A percentile compares a stretch with the other conserved stretches of the same genome.
Evolutionary conservation across 2,113 vertebrate genomes (phyloP).

Genomic region (Boleophthalmus pectinirostris): DNA sequence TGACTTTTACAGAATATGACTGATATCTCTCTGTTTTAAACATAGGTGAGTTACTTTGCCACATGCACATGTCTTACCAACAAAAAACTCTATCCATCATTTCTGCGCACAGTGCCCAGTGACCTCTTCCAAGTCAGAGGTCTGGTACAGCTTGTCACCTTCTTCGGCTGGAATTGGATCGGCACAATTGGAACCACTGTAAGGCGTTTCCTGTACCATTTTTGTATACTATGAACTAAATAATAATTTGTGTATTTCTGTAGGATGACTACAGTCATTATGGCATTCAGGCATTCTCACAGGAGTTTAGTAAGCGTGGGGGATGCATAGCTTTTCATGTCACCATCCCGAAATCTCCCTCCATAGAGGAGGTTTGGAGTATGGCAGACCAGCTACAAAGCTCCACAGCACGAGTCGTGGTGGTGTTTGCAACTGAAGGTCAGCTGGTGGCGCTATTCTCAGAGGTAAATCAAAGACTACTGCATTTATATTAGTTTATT

Average conservation of each 20-base stretch:
- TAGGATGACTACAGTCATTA: slow-evolving; percentile 78
- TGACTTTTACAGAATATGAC: background rate
- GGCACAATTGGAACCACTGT: slow-evolving; percentile 73
- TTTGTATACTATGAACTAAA: background rate
- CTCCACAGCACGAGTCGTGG: slow-evolving; percentile 66
- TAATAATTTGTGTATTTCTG: slow-evolving; percentile 1
- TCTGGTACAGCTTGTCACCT: slow-evolving; percentile 72
- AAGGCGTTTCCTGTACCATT: slow-evolving; percentile 13
- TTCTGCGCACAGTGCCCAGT: slow-evolving; percentile 77
- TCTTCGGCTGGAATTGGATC: slow-evolving; percentile 77
- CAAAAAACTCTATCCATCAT: slow-evolving; percentile 70
- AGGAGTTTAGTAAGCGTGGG: slow-evolving; percentile 60
- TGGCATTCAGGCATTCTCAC: slow-evolving; percentile 75
- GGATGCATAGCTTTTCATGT: slow-evolving; percentile 69
- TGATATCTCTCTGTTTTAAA: background rate
- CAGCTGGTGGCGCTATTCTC: slow-evolving; percentile 65
- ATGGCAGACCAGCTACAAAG: slow-evolving; percentile 66
- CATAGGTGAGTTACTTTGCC: slow-evolving; percentile 77
- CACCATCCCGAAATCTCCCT: slow-evolving; percentile 67
- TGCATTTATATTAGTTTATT: background rate
- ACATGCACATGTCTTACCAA: slow-evolving; percentile 77
- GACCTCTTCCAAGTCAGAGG: slow-evolving; percentile 76
- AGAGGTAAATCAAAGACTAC: slow-evolving; percentile 48
- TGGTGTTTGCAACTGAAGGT: slow-evolving; percentile 75
- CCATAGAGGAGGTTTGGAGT: slow-evolving; percentile 38